phyloP scores from a whole-genome alignment of 2,113 vertebrate species.

The Drymodes brunneopygia region DNA sequence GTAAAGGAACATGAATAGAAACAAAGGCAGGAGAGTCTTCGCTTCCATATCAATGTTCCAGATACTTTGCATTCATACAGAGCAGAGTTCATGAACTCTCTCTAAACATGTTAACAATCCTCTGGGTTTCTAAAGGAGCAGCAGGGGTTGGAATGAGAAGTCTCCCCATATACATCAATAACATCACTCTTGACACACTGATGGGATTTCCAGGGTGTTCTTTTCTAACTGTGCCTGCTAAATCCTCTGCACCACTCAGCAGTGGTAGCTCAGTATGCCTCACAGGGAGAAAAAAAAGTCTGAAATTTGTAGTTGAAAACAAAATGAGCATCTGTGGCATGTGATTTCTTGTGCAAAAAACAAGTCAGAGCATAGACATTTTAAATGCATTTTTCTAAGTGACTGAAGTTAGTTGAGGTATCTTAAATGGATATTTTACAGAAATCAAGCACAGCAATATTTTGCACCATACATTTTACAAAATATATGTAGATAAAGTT shows the following conservation, averaged over 20 bases:
- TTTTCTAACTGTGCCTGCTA: conserved; percentile 48
- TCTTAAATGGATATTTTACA: not conserved
- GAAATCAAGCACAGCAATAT: not conserved
- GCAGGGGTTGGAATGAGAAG: conserved; percentile 77
- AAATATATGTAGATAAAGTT: not conserved
- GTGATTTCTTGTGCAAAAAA: conserved; percentile 37
- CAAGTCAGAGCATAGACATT: not conserved
- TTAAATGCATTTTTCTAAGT: not conserved
- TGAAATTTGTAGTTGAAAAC: conserved; percentile 14
- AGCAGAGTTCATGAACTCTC: conserved; percentile 81
- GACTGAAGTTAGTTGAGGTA: not conserved
- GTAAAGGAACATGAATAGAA: conserved; percentile 67
- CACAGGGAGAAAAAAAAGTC: not conserved
- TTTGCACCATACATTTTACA: not conserved
- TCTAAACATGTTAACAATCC: conserved; percentile 78
- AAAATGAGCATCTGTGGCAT: conserved; percentile 2
- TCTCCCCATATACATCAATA: conserved; percentile 77
- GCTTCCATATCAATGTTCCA: conserved; percentile 77
- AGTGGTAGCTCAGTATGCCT: conserved; percentile 33
- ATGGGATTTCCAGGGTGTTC: conserved; percentile 65
- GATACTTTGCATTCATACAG: conserved; percentile 77
- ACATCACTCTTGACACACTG: conserved; percentile 70
- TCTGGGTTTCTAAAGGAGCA: conserved; percentile 78
- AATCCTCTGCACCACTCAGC: conserved; percentile 23
- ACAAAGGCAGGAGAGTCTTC: conserved; percentile 55